Evolutionary conservation across 2,113 vertebrate species (phyloP), one percentile per base, ranked within the genome.

Genomic region (Myiopsitta monachus): DNA sequence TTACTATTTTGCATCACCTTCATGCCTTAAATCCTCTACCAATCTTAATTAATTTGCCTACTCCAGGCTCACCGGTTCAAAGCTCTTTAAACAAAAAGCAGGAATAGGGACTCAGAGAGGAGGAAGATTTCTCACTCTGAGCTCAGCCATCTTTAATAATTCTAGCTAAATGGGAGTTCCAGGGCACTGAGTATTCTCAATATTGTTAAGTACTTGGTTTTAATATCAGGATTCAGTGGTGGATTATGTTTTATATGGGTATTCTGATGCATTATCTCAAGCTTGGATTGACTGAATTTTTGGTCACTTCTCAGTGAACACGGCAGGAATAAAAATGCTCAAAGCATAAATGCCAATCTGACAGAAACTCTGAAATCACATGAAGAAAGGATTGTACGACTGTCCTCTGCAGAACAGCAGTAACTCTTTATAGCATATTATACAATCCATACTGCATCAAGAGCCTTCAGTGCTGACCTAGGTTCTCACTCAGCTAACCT

Each of bases 301-400:
- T 67, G 44, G 22, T n/a, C 36, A 85, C 26, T 79, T 63, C 30
- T 81, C 61, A 73, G 61, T 31, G 92, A 88, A 80, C 69, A 81
- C 0, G 0, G 11, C 15, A 46, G 10, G 43, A 36, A 3, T n/a
- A 14, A 21, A 36, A 23, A 59, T 3, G 1, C 59, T 57, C 52
- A 47, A 67, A 61, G 31, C 6, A 0, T 18, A 63, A 74, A 13
- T 30, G 21, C 11, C 28, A 54, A 61, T 57, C 23, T 57, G 62
- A 72, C 8, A 63, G 59, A 81, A 86, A 63, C 6, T 55, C 46
- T 79, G 67, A 85, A 87, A 83, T 33, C 14, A 30, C 67, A 39
- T 13, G 10, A 62, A 64, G 19, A 24, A 66, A 41, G 13, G 7
- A 14, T 19, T 11, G 41, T 5, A 31, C 18, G 31, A 21, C 15